A percentile compares a stretch with the other conserved stretches of the same genome.
Conservation (phyloP, 2,113 vertebrate genomes). For the Sisor rabdophorus region DNA sequence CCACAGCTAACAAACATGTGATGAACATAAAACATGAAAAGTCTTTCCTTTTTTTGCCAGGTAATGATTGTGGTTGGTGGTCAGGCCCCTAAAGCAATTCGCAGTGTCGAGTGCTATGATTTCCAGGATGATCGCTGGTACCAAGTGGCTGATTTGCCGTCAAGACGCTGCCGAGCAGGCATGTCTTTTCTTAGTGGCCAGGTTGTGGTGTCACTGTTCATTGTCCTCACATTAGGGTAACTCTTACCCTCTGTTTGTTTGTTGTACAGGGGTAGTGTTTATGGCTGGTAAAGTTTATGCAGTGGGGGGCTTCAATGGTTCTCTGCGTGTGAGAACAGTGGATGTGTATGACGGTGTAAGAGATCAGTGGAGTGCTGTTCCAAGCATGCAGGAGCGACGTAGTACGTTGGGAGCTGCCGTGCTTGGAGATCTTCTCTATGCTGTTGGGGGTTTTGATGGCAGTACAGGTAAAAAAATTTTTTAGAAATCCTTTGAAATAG, state of each 20-base stretch:
- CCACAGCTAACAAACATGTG: too few species aligned
- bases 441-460: conserved; percentile 92
- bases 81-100: conserved; percentile 93
- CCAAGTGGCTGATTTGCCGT: conserved; percentile 90
- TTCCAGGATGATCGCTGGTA: conserved; percentile 95
- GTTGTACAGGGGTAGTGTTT: conserved; percentile 82
- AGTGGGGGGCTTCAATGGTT: conserved; percentile 91
- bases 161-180: conserved; percentile 91
- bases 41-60: conserved; percentile 60
- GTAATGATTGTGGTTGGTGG: conserved; percentile 97
- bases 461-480: conserved; percentile 78
- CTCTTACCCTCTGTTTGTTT: background rate
- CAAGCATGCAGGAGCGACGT: conserved; percentile 94
- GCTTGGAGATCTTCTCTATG: conserved; percentile 87
- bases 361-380: conserved; percentile 86
- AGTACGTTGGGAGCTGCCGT: conserved; percentile 89
- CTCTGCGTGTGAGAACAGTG: conserved; percentile 84
- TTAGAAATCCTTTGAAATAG: background rate
- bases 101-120: conserved; percentile 94
- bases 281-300: conserved; percentile 88
- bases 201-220: background rate
- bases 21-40: background rate
- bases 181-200: background rate
- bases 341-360: conserved; percentile 83
- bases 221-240: too few species aligned